Conservation (phyloP, 2,797 vertebrate genomes). For the Microtus californicus region DNA sequence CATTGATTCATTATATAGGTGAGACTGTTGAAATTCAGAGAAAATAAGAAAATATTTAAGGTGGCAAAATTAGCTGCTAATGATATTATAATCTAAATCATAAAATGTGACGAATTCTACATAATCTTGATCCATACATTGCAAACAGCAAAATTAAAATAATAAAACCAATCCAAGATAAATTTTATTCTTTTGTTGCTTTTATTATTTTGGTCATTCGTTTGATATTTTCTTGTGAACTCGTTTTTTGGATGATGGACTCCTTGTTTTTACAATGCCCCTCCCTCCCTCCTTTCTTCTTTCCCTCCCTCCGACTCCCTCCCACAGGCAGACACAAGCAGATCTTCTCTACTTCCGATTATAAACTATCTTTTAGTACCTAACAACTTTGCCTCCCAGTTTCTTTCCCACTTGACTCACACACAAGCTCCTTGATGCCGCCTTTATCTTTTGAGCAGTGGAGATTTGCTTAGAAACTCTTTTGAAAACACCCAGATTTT, state of each 20-base stretch:
- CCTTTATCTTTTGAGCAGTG: conserved; percentile 42
- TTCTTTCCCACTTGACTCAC: conserved; percentile 61
- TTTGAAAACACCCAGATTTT: conserved; percentile 74
- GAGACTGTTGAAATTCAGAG: conserved; percentile 60
- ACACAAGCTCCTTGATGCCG: conserved; percentile 44
- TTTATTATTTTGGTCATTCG: conserved; percentile 59
- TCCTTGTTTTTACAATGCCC: not conserved
- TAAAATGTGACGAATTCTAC: conserved; percentile 24
- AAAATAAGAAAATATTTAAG: conserved; percentile 42
- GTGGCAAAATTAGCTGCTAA: conserved; percentile 31
- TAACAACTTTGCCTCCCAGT: not conserved
- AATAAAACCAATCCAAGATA: conserved; percentile 59
- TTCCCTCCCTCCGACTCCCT: not conserved
- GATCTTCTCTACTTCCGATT: conserved; percentile 6
- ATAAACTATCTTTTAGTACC: conserved; percentile 49
- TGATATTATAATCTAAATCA: conserved; percentile 48
- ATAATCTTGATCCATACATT: conserved; percentile 28
- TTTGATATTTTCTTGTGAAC: conserved; percentile 50
- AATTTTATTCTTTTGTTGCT: conserved; percentile 27
- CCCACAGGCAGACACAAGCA: not conserved
- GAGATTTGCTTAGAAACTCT: conserved; percentile 64
- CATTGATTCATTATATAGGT: conserved; percentile 36
- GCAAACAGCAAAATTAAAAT: conserved; percentile 29
- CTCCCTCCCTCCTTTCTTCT: not conserved
- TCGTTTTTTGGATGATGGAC: not conserved